Conservation (phyloP, 1,140 invertebrate genomes). For the Plutomurus gul region DNA sequence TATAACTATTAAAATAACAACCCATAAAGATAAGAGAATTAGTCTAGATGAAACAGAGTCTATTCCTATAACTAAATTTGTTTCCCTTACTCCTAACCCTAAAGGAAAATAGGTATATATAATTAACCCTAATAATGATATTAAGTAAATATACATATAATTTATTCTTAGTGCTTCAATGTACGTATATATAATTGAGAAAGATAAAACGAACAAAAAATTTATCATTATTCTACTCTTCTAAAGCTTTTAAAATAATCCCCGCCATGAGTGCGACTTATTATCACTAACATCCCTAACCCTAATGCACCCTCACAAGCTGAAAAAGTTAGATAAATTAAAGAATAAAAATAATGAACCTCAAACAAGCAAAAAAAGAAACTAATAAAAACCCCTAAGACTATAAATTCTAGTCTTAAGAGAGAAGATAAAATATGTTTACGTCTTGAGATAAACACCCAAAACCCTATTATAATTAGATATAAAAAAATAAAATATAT, state of each 20-base stretch:
- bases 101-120: constrained; percentile 35
- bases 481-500: not conserved
- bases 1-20: constrained; percentile 62
- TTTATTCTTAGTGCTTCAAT: not conserved
- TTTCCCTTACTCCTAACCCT: not conserved
- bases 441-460: constrained; percentile 60
- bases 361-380: constrained; percentile 61
- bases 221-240: constrained; percentile 56
- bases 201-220: constrained; percentile 55
- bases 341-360: constrained; percentile 61
- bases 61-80: not conserved
- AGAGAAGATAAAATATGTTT: constrained; percentile 62
- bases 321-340: constrained; percentile 65
- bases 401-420: constrained; percentile 63
- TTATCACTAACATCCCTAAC: constrained; percentile 63
- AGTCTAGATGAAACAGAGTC: constrained; percentile 62
- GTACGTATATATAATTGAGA: not conserved
- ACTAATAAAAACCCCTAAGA: constrained; percentile 62
- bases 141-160: not conserved
- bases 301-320: constrained; percentile 66
- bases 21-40: constrained; percentile 62
- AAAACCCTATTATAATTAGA: constrained; percentile 52
- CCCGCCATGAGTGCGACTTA: constrained; percentile 64
- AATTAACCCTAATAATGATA: constrained; percentile 1
- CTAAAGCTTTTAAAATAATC: constrained; percentile 64